Conservation (phyloP, 1,140 invertebrate species). For the Berghia stephanieae region DNA sequence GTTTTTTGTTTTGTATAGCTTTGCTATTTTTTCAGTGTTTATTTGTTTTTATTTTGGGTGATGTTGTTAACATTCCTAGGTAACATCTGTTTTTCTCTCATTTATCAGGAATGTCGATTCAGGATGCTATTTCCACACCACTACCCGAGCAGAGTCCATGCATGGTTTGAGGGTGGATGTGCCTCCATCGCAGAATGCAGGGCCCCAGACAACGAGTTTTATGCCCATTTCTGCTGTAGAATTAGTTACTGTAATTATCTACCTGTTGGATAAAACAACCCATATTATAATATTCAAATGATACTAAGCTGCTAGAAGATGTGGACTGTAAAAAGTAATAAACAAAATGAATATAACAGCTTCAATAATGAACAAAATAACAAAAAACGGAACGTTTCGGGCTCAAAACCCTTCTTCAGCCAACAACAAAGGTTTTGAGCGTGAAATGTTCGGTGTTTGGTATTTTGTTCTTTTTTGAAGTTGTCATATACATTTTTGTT, state of each 20-base stretch:
- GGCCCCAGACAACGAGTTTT: neutral
- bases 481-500: no score
- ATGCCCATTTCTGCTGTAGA: slow-evolving; percentile 24
- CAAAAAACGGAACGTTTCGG: no score
- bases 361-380: no score
- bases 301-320: neutral
- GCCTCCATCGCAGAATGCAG: neutral
- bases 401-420: no score
- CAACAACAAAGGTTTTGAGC: no score
- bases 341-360: no score
- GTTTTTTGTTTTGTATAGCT: no score
- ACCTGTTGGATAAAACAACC: slow-evolving; percentile 17
- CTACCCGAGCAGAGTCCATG: neutral
- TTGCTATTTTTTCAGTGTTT: no score
- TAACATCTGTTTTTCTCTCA: slow-evolving; percentile 4
- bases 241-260: slow-evolving; percentile 30
- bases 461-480: no score
- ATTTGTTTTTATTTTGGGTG: neutral
- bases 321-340: no score
- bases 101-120: slow-evolving; percentile 22
- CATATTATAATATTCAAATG: neutral
- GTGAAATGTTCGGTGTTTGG: no score
- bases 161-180: slow-evolving; percentile 26
- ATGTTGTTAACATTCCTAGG: neutral
- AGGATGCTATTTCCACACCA: slow-evolving; percentile 9